A percentile compares a stretch with the other conserved stretches of the same genome.
These are phyloP conservation scores for Colletes gigas DNA, from an alignment of 1,140 invertebrate genomes.

Conservation along the genomic window DNA sequence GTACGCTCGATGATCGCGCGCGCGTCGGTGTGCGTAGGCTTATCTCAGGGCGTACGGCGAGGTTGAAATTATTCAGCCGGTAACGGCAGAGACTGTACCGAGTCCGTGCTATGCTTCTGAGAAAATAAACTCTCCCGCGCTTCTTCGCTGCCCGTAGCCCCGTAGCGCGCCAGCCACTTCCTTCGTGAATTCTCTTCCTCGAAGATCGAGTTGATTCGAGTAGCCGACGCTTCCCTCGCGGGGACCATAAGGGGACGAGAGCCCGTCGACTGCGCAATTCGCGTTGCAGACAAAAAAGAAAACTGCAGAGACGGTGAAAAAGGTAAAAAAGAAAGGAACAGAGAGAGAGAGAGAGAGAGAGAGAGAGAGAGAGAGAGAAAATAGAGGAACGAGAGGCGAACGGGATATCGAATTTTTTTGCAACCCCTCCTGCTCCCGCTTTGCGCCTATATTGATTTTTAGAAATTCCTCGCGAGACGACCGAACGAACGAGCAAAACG, in stretches of 20 bases:
- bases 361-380: too few relatives aligned
- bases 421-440: slow-evolving; percentile 50
- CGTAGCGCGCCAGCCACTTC: slow-evolving; percentile 35
- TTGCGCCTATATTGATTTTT: slow-evolving; percentile 77
- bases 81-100: slow-evolving; percentile 45
- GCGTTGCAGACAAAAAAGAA: slow-evolving; percentile 33
- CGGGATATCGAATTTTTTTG: slow-evolving; percentile 64
- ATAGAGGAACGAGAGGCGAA: slow-evolving; percentile 43
- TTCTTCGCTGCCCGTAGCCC: slow-evolving; percentile 28
- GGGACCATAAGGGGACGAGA: slow-evolving; percentile 37
- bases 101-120: slow-evolving; percentile 52
- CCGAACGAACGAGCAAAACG: slow-evolving; percentile 51
- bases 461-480: slow-evolving; percentile 73
- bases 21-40: slow-evolving; percentile 1
- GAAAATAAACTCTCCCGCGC: slow-evolving; percentile 67
- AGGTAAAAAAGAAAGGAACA: slow-evolving; percentile 32
- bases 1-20: neutral
- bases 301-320: slow-evolving; percentile 5
- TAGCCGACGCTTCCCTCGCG: slow-evolving; percentile 22
- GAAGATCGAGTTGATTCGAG: slow-evolving; percentile 58
- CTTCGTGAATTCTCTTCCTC: slow-evolving; percentile 54
- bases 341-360: too few relatives aligned
- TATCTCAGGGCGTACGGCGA: slow-evolving; percentile 17
- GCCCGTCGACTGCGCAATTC: slow-evolving; percentile 41
- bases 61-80: slow-evolving; percentile 58